Evolutionary conservation across 2,797 vertebrate species (phyloP).

Genomic region (Bufotes viridis): DNA sequence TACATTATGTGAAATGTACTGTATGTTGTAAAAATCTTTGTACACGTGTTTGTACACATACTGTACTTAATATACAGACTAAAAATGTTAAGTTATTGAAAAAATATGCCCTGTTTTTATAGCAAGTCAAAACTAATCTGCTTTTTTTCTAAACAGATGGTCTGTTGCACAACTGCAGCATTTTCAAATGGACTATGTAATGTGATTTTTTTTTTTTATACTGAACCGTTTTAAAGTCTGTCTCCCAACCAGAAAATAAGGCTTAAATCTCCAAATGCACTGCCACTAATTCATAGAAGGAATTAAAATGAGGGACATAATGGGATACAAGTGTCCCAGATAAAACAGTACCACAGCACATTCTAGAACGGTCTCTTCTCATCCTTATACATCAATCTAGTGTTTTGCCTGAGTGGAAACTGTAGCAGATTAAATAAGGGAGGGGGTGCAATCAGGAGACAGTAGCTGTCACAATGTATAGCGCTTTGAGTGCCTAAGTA

Average conservation of each 20-base stretch:
- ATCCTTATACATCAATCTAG: background rate
- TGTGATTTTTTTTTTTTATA: slow-evolving; percentile 52
- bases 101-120: background rate
- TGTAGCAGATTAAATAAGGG: background rate
- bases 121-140: slow-evolving; percentile 25
- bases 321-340: slow-evolving; percentile 48
- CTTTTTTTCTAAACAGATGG: slow-evolving; percentile 50
- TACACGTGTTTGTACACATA: too few relatives aligned
- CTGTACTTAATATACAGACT: background rate
- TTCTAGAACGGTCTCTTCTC: background rate
- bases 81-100: background rate
- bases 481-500: too few relatives aligned
- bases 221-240: slow-evolving; percentile 42
- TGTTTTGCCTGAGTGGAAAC: background rate
- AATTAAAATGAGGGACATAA: slow-evolving; percentile 52
- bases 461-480: background rate
- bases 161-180: slow-evolving; percentile 19
- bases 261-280: slow-evolving; percentile 56
- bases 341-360: slow-evolving; percentile 29
- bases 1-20: too few relatives aligned
- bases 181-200: slow-evolving; percentile 46
- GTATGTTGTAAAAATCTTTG: too few relatives aligned
- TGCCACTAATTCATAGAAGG: slow-evolving; percentile 51
- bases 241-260: slow-evolving; percentile 33
- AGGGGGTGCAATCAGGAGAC: background rate